Percentiles rank a stretch among this genome's conserved stretches.
phyloP scores from a whole-genome alignment of 37 sponge, comb jelly and placozoan genomes.

The Cliona cf. orientalis region DNA sequence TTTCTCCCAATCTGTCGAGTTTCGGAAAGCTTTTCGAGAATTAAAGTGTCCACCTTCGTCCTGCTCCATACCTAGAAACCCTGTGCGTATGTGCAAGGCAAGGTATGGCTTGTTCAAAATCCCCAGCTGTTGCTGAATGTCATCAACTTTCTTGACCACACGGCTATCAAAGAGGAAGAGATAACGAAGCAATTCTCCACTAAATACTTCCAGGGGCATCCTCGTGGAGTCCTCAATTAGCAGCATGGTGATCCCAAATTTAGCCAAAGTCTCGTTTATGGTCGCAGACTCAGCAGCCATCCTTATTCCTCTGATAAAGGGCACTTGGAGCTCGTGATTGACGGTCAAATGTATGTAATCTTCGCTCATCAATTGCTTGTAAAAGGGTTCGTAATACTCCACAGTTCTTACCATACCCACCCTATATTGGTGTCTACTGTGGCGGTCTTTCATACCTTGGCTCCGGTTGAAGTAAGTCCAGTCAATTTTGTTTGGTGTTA shows the following conservation, averaged over 20 bases:
- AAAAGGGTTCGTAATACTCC: not conserved
- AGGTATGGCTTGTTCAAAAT: slow-evolving; percentile 7
- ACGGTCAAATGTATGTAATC: not conserved
- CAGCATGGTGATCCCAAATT: not conserved
- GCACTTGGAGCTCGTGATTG: not conserved
- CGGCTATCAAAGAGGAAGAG: slow-evolving; percentile 14
- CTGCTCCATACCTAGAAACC: slow-evolving; percentile 30
- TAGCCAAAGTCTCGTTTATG: not conserved
- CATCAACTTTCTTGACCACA: not conserved
- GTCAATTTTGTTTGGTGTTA: slow-evolving; percentile 30
- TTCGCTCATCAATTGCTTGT: not conserved
- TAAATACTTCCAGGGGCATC: too few species aligned
- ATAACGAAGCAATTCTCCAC: slow-evolving; percentile 10
- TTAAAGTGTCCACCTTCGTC: slow-evolving; percentile 4
- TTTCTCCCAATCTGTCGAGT: not conserved
- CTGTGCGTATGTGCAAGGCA: slow-evolving; percentile 44
- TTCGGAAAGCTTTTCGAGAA: not conserved
- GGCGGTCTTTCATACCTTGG: slow-evolving; percentile 12
- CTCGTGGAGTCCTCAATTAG: not conserved
- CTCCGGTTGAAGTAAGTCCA: slow-evolving; percentile 16
- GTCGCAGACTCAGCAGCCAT: not conserved
- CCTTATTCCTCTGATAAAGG: not conserved
- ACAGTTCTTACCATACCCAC: not conserved
- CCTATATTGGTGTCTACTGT: not conserved
- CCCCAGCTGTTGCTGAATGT: not conserved